phyloP scores from a whole-genome alignment of 2,113 vertebrate genomes.

The Triplophysa rosa region DNA sequence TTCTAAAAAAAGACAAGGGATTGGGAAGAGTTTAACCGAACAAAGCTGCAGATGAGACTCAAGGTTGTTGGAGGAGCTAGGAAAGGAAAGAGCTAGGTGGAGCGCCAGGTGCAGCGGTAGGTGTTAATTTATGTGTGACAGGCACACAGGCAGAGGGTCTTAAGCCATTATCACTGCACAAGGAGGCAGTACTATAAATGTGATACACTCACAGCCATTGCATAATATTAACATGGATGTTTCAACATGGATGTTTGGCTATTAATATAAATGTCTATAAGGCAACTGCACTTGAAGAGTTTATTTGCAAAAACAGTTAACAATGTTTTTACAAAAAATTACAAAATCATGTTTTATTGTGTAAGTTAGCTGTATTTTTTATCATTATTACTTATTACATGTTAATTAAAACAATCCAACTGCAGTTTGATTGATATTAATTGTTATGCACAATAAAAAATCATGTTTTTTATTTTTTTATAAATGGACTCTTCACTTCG shows the following conservation, averaged over 20 bases:
- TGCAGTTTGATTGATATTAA: too few relatives aligned
- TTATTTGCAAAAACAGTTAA: too few relatives aligned
- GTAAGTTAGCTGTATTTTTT: too few relatives aligned
- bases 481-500: too few relatives aligned
- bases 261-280: neutral
- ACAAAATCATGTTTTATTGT: too few relatives aligned
- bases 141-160: slow-evolving; percentile 16
- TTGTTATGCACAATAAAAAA: too few relatives aligned
- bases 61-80: slow-evolving; percentile 61
- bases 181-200: neutral
- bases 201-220: slow-evolving; percentile 24
- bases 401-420: too few relatives aligned
- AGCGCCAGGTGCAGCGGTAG: slow-evolving; percentile 24
- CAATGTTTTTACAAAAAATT: too few relatives aligned
- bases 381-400: too few relatives aligned
- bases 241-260: neutral
- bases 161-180: slow-evolving; percentile 29
- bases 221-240: neutral
- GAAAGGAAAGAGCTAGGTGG: slow-evolving; percentile 38
- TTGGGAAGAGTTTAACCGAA: slow-evolving; percentile 36
- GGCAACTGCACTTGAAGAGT: too few relatives aligned
- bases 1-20: slow-evolving; percentile 19
- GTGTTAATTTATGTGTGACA: slow-evolving; percentile 25
- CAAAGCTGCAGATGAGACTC: slow-evolving; percentile 44
- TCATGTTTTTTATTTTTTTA: too few relatives aligned